Conservation (phyloP, 2,113 vertebrate genomes). For the Muntiacus muntjak region DNA sequence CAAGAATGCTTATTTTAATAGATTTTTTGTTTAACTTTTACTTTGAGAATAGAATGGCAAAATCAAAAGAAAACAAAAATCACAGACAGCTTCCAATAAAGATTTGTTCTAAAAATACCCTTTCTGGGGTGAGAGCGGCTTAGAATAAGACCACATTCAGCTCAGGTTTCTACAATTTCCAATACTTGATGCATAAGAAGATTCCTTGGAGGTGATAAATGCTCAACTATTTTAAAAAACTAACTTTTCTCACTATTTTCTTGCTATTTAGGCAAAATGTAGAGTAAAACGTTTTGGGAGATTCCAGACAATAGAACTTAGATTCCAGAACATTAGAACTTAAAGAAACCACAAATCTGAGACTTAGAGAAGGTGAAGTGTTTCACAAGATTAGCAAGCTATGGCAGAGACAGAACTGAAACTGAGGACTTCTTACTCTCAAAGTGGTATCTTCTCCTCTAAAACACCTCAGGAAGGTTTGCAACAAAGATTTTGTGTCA, state of each 20-base stretch:
- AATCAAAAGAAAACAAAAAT: neutral
- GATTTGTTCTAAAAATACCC: neutral
- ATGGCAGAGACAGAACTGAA: neutral
- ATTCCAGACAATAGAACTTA: neutral
- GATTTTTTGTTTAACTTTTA: slow-evolving; percentile 10
- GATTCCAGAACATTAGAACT: neutral
- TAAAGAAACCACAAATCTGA: neutral
- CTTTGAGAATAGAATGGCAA: neutral
- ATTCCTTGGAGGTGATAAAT: neutral
- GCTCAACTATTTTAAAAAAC: neutral
- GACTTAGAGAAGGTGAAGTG: neutral
- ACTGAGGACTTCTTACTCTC: neutral
- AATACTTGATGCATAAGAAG: neutral
- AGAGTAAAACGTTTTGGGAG: neutral
- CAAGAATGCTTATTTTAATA: neutral
- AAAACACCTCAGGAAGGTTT: neutral
- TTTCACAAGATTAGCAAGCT: neutral
- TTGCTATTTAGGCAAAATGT: neutral
- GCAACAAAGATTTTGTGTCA: neutral
- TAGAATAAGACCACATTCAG: neutral
- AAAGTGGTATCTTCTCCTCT: neutral
- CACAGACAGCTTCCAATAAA: neutral
- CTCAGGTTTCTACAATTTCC: neutral
- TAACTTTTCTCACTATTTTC: neutral
- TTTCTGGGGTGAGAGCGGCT: neutral